Percentiles rank a stretch among this genome's conserved stretches.
These are phyloP conservation scores for Rotaria socialis DNA, from an alignment of 2,888 invertebrate species.

Conservation along the genomic window DNA sequence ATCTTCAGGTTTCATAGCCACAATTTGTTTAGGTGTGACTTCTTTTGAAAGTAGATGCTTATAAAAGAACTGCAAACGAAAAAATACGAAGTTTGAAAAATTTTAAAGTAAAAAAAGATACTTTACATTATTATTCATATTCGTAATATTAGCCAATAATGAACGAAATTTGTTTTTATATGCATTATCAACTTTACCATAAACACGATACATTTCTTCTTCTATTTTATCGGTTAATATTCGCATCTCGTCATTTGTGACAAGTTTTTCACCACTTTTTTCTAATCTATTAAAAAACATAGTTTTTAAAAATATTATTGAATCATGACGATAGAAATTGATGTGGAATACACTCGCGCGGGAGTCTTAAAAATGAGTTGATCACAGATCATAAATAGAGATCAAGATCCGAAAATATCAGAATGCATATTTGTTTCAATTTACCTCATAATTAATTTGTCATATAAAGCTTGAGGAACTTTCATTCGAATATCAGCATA, in stretches of 20 bases:
- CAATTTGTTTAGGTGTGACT: background rate
- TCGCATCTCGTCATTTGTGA: background rate
- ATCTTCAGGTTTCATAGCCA: conserved; percentile 9
- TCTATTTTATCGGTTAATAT: background rate
- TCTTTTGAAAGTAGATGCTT: background rate
- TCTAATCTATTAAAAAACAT: background rate
- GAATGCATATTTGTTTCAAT: background rate
- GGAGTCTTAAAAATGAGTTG: background rate
- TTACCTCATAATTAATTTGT: background rate
- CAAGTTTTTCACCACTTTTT: background rate
- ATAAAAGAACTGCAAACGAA: background rate
- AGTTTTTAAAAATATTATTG: too few species aligned
- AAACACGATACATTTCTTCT: conserved; percentile 36
- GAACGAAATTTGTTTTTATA: conserved; percentile 36
- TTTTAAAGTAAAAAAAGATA: background rate
- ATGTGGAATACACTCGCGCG: background rate
- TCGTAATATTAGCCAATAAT: background rate
- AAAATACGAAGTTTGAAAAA: background rate
- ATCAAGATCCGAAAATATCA: too few species aligned
- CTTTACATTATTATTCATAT: conserved; percentile 9
- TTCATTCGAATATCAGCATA: conserved; percentile 5
- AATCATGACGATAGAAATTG: too few species aligned
- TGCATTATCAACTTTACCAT: conserved; percentile 2
- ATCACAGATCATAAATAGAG: too few species aligned
- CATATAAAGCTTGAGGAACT: background rate